Evolutionary conservation across 1,140 invertebrate genomes (phyloP), one percentile per base, ranked within the genome.

Genomic region (Anagrus nilaparvatae): DNA sequence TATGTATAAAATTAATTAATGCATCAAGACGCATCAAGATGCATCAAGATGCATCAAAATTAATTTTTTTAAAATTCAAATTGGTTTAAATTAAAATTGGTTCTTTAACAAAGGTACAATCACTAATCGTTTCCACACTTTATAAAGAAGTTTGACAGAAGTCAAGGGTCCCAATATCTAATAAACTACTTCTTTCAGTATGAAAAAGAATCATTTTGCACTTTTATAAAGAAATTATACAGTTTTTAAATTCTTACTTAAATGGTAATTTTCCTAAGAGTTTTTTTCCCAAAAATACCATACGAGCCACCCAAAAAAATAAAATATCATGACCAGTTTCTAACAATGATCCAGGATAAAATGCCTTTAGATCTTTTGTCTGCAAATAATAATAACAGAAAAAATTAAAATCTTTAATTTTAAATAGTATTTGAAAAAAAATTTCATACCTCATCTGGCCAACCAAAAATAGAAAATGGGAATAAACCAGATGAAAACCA

Each of bases 281-380:
- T 49, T 91, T 85, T 55, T 90, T 80, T 0, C 92, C 91, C 52
- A 99, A 81, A 72, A 98, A 97, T 0, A 99, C 94, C 96, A 99
- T 99, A 52, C 92, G 75, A 0, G 94, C 94, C 4, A 99, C 96
- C 97, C 97, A 99, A 68, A 99, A 99, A 75, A 99, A 99, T 13
- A 99, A 66, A 58, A 99, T 99, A 64, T 90, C 97, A 61, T 97
- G 90, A 1, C 97, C 96, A 5, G 97, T 99, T 70, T 99, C 96
- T 48, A 99, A 65, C 12, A 99, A 65, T 3, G 81, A 81, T 2
- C 87, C 88, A 3, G 97, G 97, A 71, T 96, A 99, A 68, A 95
- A 98, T 0, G 81, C 77, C 59, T 84, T 62, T 5, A 77, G 56
- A 19, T 79, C 76, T 23, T 71, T 60, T 1, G 72, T 77, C 72